Percentiles rank a stretch among this genome's conserved stretches.
These are phyloP conservation scores for Heliornis fulica DNA, from an alignment of 2,113 vertebrate species.

Conservation along the genomic window DNA sequence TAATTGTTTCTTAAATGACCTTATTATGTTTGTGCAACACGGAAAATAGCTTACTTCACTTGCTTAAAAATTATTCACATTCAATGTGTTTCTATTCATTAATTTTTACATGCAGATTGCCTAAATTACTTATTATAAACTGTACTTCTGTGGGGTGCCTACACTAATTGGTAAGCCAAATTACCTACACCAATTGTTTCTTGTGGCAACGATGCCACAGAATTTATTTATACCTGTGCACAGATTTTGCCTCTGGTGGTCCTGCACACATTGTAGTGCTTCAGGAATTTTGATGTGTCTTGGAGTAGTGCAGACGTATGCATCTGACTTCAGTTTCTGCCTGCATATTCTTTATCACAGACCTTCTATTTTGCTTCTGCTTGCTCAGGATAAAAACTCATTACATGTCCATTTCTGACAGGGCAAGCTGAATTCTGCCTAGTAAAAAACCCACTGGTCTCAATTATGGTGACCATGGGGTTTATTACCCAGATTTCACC, in stretches of 20 bases:
- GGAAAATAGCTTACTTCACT: slow-evolving; percentile 50
- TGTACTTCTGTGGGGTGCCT: slow-evolving; percentile 10
- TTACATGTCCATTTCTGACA: neutral
- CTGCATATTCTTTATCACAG: neutral
- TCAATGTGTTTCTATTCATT: slow-evolving; percentile 53
- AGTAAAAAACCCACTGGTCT: neutral
- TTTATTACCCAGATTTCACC: neutral
- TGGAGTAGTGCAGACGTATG: neutral
- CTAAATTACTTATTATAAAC: slow-evolving; percentile 56
- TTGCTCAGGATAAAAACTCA: neutral
- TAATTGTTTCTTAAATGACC: slow-evolving; percentile 72
- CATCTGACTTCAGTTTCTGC: neutral
- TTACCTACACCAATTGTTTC: neutral
- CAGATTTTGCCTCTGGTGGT: neutral
- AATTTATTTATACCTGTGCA: neutral
- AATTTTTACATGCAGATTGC: slow-evolving; percentile 29
- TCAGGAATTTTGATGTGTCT: neutral
- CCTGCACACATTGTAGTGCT: accelerated
- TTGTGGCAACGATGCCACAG: neutral
- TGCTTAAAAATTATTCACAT: slow-evolving; percentile 46
- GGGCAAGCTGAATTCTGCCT: neutral
- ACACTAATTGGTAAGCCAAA: neutral
- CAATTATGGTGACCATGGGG: neutral
- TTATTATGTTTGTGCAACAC: slow-evolving; percentile 63
- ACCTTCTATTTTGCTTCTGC: neutral